Evolutionary conservation across 2,888 invertebrate species (phyloP), one percentile per base, ranked within the genome.

Genomic region (Eupithecia inturbata): DNA sequence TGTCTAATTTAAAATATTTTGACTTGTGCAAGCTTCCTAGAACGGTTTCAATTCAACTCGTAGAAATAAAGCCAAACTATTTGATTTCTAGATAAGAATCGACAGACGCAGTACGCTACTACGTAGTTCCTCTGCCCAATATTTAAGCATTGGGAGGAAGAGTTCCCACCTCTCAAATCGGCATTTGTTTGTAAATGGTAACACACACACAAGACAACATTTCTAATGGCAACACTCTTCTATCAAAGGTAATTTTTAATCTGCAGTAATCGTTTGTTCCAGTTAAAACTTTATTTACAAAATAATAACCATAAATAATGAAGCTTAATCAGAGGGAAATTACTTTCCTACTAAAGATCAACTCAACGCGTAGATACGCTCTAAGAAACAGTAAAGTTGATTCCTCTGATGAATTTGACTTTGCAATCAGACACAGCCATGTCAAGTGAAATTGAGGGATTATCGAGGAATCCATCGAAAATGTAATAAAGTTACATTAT

Each of bases 401-500:
- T 36, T 64, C 12, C 10, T 36, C 22, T 12, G 33, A 64, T 57
- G 53, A 66, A 41, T 57, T 57, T 49, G 72, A 26, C 22, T 28
- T 68, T 49, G 7, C 49, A 72, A 63, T 63, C 57, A 68, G 57
- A 66, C n/a, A 67, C 36, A 63, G 63, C 28, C 28, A 36, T 53
- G 63, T 72, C 68, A 31, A 69, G 66, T 69, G 31, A 69, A 69
- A 73, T 64, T 31, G 68, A 14, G 14, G n/a, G 45, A 70, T 71
- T 75, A 71, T 67, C 64, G 57, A 67, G 33, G 57, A 57, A 72
- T 72, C 71, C 60, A 64, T 74, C 67, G 16, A 49, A 73, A 73
- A 76, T 77, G 62, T 70, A 79, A 77, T 74, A 77, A 79, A 74
- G 67, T 68, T 66, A 70, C 73, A 64, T 73, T 73, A 72, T 70